These are phyloP conservation scores for Dreissena polymorpha DNA, from an alignment of 1,140 invertebrate genomes.

Conservation along the genomic window DNA sequence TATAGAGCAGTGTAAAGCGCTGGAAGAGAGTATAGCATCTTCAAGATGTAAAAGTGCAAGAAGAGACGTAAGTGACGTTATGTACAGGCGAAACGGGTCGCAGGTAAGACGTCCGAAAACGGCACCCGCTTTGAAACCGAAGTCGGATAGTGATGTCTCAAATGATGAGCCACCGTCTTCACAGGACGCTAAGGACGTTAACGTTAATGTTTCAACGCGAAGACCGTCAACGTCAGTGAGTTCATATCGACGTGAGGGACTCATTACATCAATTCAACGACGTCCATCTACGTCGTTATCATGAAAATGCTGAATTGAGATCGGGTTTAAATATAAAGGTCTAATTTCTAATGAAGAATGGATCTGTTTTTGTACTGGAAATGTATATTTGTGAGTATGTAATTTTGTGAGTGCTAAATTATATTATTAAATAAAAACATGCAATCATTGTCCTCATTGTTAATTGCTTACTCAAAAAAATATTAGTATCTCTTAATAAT, in stretches of 20 bases:
- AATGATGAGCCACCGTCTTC: background rate
- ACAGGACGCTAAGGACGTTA: background rate
- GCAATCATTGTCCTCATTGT: too few species aligned
- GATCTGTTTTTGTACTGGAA: too few species aligned
- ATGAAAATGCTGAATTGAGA: too few species aligned
- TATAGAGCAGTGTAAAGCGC: slow-evolving; percentile 51
- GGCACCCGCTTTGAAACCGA: background rate
- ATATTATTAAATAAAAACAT: too few species aligned
- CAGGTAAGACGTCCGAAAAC: slow-evolving; percentile 29
- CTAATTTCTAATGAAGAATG: too few species aligned
- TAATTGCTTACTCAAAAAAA: too few species aligned
- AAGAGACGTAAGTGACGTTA: background rate
- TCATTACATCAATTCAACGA: slow-evolving; percentile 19
- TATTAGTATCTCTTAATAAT: too few species aligned
- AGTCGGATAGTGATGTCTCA: background rate
- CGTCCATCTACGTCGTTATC: slow-evolving; percentile 22
- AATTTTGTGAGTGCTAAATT: too few species aligned
- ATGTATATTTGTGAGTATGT: too few species aligned
- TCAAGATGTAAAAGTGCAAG: slow-evolving; percentile 17
- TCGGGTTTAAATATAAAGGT: too few species aligned
- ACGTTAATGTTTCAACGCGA: background rate
- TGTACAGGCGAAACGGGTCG: background rate
- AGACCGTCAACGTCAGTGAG: slow-evolving; percentile 25
- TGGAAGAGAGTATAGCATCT: slow-evolving; percentile 40
- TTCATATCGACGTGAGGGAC: slow-evolving; percentile 19